Base-by-base conservation (phyloP, 2,113 vertebrate genomes). In the Xerus inauris region DNA sequence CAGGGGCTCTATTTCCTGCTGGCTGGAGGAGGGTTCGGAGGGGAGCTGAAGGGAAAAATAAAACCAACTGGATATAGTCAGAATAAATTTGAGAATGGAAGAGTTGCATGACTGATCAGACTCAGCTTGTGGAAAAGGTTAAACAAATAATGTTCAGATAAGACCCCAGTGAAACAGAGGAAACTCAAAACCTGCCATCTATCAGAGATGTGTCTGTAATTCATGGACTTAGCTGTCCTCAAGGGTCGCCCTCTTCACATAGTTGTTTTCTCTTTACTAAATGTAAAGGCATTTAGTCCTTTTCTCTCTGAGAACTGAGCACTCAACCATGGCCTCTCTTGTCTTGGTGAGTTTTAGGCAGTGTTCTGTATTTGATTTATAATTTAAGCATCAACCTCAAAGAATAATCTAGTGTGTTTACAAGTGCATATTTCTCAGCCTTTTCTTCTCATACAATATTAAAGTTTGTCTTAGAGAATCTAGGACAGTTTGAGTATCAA, bases 131-230 rank as follows among this genome's bases (percentile, higher is more conserved):
- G 59, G 80, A 51, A 93, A 95, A 93, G 71, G 69, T 94, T 86
- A 94, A 92, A 45, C 76, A 91, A 94, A 93, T 51, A 93, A 83
- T 69, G 64, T 77, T 86, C 35, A 83, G 89, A 40, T 67, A 83
- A 54, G 49, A 94, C 72, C 22, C 26, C 30, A 86, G 40, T 81
- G 75, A 95, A 75, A 95, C 32, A 84, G 86, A 80, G 89, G 86
- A 89, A 88, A 75, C 47, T 54, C 79, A 47, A 40, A 71, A 62
- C 35, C 73, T 72, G 22, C 22, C n/a, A 3, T 54, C 67, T 65
- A 72, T 75, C 91, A 88, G 77, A 94, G 67, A 67, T 6, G 4
- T 80, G 94, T 95, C 92, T 62, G 45, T 11, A 69, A 17, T 93
- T 89, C 73, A n/a, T 12, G 30, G 85, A 77, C 57, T 91, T 38